These are phyloP conservation scores for Origma solitaria DNA, from an alignment of 2,113 vertebrate genomes.

Conservation along the genomic window DNA sequence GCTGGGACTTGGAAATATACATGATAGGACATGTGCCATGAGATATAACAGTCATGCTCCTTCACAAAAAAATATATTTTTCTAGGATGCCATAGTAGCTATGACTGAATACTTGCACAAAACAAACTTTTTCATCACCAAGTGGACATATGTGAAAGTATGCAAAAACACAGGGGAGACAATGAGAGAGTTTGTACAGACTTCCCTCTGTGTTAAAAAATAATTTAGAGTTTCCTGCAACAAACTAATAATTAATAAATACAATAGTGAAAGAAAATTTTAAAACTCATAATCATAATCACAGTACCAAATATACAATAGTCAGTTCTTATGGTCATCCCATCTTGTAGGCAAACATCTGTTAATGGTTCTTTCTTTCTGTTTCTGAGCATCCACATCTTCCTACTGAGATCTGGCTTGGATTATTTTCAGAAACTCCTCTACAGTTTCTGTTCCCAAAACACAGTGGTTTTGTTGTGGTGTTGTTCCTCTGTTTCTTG, in stretches of 20 bases:
- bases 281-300: not conserved
- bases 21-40: not conserved
- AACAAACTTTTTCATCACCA: not conserved
- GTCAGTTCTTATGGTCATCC: not conserved
- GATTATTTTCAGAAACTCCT: slow-evolving; percentile 15
- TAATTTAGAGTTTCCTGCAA: not conserved
- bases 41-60: not conserved
- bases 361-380: not conserved
- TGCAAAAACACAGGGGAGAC: not conserved
- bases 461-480: not conserved
- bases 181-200: not conserved
- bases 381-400: not conserved
- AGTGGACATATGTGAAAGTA: not conserved
- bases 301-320: not conserved
- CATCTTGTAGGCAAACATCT: not conserved
- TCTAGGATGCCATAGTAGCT: not conserved
- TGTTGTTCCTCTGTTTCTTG: not conserved
- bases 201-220: not conserved
- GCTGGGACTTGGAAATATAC: not conserved
- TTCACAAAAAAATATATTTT: not conserved
- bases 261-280: not conserved
- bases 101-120: not conserved
- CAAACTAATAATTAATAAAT: not conserved
- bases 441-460: not conserved
- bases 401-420: not conserved